Percentiles rank a stretch among this genome's conserved stretches.
phyloP scores from a whole-genome alignment of 1,140 invertebrate genomes.

The Trinorchestia longiramus region DNA sequence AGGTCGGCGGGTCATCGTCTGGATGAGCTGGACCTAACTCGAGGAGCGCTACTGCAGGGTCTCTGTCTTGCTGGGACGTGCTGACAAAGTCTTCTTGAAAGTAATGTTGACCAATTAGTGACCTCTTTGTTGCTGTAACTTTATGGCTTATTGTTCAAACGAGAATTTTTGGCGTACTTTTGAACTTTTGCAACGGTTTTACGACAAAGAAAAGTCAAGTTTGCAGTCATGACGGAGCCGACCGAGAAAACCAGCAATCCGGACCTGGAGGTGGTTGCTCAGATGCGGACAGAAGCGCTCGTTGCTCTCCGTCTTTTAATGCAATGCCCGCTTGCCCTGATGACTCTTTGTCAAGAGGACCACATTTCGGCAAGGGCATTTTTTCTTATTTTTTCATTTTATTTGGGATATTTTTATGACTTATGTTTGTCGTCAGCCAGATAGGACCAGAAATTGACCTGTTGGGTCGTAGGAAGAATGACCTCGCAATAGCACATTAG shows the following conservation, averaged over 20 bases:
- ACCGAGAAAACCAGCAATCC: neutral
- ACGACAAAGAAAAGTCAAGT: neutral
- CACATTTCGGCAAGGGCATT: neutral
- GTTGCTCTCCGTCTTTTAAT: constrained; percentile 7
- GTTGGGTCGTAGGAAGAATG: neutral
- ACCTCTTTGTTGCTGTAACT: neutral
- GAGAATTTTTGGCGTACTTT: neutral
- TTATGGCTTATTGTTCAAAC: neutral
- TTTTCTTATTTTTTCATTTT: neutral
- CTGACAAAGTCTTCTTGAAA: neutral
- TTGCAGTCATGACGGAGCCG: neutral
- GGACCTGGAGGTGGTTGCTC: neutral
- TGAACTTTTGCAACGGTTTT: neutral
- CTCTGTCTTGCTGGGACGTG: neutral
- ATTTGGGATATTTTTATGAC: neutral
- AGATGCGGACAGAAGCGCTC: neutral
- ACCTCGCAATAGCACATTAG: neutral
- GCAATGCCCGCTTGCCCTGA: constrained; percentile 21
- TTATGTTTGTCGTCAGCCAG: neutral
- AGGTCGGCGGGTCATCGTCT: constrained; percentile 20
- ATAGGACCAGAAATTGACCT: neutral
- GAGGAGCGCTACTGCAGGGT: neutral
- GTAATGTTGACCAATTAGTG: neutral
- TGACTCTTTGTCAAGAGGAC: constrained; percentile 42
- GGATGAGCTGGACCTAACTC: neutral